Evolutionary conservation across 2,113 vertebrate genomes (phyloP), one percentile per base, ranked within the genome.

Genomic region (Ginglymostoma cirratum): DNA sequence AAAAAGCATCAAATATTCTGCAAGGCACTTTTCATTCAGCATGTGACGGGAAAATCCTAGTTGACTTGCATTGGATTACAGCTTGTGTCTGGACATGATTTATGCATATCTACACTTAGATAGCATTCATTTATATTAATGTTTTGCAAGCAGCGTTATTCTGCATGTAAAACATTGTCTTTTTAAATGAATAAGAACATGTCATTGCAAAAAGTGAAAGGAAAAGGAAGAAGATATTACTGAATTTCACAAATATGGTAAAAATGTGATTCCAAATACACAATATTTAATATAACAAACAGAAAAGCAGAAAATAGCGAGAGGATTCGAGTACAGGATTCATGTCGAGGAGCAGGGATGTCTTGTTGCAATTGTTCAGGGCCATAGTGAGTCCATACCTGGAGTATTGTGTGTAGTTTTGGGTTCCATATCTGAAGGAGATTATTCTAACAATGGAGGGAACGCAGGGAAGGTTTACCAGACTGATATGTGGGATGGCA

Each of bases 1-100:
- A 96, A 42, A 61, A 96, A 85, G 95, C 96, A 97, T 96, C 96
- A 96, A 96, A 97, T 70, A 96, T 97, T 97, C 96, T 96, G 67
- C 10, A 96, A 61, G 87, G 48, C 87, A 90, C 52, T 61, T 90
- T 34, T 90, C 42, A 52, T 15, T 96, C 38, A 96, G 21, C 21
- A 78, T 96, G 95, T 92, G 96, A 96, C 76, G 70, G 55, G 96
- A 72, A 67, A 66, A 66, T 38, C 65, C n/a, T 2, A 0, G 27
- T 61, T 21, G 61, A 61, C 52, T 90, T 34, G 27, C 52, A 34
- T 7, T 17, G 24, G 87, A 61, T 90, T 90, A 61, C 12, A 30
- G 48, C 48, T 61, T 90, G 52, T 90, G 30, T 17, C 87, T 90
- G 48, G 52, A 65, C 48, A 93, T 38, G 89, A 66, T 93, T 38